Base-by-base conservation (phyloP, 2,797 vertebrate species). In the Limosa lapponica region DNA sequence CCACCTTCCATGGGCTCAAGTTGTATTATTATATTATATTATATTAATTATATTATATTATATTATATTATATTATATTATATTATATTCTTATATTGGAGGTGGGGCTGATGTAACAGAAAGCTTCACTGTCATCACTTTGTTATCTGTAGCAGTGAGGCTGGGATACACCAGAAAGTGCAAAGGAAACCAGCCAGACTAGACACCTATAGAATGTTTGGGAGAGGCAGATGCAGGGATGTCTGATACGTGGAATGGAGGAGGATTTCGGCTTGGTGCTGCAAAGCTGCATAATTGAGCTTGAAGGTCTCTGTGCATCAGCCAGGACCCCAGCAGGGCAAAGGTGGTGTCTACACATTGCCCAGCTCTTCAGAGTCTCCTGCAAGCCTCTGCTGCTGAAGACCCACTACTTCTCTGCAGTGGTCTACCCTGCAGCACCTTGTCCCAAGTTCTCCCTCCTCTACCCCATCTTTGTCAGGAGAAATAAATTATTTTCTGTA, bases 241-340 rank as follows among this genome's bases (percentile, higher is more conserved):
- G 8, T 66, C 14, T 52, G 32, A 22, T 24, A 8, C 1, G 6
- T 28, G 22, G 58, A 36, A 49, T 23, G 3, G 32, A 28, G 6
- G 10, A 64, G 11, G 24, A 67, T 8, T 23, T 37, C 1, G 2
- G 23, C 4, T 74, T 1, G 0, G 19, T 65, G 34, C 28, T 61
- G 25, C 28, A 67, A 28, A 69, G 30, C 8, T 59, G 30, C 4
- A 1, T 32, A 49, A 37, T 13, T 36, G 24, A 13, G n/a, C 9
- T 5, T 36, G n/a, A 59, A 28, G 2, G 6, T 4, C 18, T n/a
- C 8, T 22, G 27, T 23, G 10, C 14, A 39, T 64, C 43, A 71
- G 3, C 24, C 2, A 10, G 20, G 30, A 11, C 6, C 2, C 8
- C 27, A 17, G 25, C 3, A 34, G 16, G 7, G 5, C 0, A 0